Conservation (phyloP, 1,140 invertebrate species). For the Delia radicum region DNA sequence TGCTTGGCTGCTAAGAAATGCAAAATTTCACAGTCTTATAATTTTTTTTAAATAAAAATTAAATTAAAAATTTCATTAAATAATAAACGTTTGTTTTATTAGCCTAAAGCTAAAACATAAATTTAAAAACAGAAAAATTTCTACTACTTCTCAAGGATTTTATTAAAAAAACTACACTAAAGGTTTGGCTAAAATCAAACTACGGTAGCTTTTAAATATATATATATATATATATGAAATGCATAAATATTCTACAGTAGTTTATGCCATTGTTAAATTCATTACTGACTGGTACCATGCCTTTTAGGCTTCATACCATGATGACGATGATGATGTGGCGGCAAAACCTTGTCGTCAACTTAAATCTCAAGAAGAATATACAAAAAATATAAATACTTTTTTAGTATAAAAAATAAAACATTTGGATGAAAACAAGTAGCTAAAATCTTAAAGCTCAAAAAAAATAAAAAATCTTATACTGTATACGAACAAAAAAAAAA, state of each 20-base stretch:
- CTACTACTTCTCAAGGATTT: neutral
- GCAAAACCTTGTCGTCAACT: constrained; percentile 1
- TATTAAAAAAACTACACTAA: neutral
- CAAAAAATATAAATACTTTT: neutral
- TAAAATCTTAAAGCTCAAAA: neutral
- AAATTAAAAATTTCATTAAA: constrained; percentile 10
- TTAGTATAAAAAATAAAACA: neutral
- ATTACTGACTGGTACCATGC: neutral
- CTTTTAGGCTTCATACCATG: neutral
- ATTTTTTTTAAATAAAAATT: neutral
- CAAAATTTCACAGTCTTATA: neutral
- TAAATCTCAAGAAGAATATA: neutral
- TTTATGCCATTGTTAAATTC: constrained; percentile 11
- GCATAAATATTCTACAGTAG: too few relatives aligned
- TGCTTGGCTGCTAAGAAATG: neutral
- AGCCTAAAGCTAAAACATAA: neutral
- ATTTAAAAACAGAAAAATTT: neutral
- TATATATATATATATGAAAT: too few relatives aligned
- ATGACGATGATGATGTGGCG: neutral
- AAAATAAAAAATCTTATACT: neutral
- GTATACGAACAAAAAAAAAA: neutral
- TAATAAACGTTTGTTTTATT: neutral
- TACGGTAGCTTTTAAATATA: too few relatives aligned
- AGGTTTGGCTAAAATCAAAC: neutral
- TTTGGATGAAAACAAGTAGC: constrained; percentile 16